phyloP scores from a whole-genome alignment of 2,113 vertebrate species.

The Atlantisia rogersi region DNA sequence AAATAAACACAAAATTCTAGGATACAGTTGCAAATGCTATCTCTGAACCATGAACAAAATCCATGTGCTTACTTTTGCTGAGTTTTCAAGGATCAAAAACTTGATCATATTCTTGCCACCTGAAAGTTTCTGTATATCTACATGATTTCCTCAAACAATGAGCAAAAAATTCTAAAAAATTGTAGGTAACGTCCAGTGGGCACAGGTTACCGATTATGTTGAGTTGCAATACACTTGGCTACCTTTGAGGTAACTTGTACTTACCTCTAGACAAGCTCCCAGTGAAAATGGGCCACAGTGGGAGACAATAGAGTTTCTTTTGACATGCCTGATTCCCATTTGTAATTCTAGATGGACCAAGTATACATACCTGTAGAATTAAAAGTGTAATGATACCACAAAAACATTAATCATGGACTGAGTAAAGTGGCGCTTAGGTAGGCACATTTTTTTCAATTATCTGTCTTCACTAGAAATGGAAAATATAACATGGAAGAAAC shows the following conservation, averaged over 20 bases:
- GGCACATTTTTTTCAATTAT: background rate
- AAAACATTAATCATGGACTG: accelerated
- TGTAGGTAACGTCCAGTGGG: background rate
- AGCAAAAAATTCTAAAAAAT: background rate
- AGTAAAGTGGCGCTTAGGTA: background rate
- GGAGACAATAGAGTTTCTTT: background rate
- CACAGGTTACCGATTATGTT: background rate
- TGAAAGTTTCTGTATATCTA: background rate
- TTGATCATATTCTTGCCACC: background rate
- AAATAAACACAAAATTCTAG: background rate
- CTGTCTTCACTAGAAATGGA: background rate
- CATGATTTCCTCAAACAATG: background rate
- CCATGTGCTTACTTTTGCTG: background rate
- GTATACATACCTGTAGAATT: background rate
- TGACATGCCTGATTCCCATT: background rate
- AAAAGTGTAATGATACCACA: background rate
- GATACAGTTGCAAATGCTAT: background rate
- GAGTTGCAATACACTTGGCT: background rate
- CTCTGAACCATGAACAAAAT: background rate
- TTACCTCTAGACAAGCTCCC: background rate
- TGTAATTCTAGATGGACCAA: background rate
- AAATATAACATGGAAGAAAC: background rate
- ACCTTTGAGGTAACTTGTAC: background rate
- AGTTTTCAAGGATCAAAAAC: background rate
- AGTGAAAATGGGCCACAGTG: background rate